Evolutionary conservation across 2,113 vertebrate genomes (phyloP).

Genomic region (Zootoca vivipara): DNA sequence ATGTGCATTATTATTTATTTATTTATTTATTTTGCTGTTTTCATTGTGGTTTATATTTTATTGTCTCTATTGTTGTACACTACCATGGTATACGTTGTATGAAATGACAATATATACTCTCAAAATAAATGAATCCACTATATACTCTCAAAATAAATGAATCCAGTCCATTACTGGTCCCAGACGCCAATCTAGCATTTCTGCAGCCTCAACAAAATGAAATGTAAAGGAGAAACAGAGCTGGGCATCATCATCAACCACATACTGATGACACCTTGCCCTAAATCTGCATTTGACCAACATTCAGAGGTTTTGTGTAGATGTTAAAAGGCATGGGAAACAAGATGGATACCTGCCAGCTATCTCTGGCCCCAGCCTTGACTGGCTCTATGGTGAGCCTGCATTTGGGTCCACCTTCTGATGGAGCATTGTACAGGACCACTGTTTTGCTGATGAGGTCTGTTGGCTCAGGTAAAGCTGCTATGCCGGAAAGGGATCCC

Average conservation of each 20-base stretch:
- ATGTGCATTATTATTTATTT: no score
- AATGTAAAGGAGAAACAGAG: background rate
- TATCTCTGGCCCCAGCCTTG: background rate
- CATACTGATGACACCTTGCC: background rate
- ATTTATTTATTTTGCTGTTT: no score
- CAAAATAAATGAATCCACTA: no score
- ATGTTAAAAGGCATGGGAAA: background rate
- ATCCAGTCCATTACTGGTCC: no score
- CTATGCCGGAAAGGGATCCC: conserved; percentile 90
- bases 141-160: no score
- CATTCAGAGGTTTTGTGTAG: background rate
- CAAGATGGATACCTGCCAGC: background rate
- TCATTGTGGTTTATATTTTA: no score
- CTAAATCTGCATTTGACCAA: background rate
- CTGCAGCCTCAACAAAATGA: background rate
- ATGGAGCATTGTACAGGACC: background rate
- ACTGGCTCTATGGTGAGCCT: background rate
- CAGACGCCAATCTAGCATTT: background rate
- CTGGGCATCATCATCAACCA: no score
- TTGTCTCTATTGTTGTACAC: no score
- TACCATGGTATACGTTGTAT: no score
- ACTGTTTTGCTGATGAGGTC: background rate
- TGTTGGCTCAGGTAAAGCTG: conserved; percentile 77
- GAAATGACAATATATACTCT: no score
- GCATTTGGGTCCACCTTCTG: background rate